Conservation (phyloP, 2,797 vertebrate genomes). For the Holocentrus rufus region DNA sequence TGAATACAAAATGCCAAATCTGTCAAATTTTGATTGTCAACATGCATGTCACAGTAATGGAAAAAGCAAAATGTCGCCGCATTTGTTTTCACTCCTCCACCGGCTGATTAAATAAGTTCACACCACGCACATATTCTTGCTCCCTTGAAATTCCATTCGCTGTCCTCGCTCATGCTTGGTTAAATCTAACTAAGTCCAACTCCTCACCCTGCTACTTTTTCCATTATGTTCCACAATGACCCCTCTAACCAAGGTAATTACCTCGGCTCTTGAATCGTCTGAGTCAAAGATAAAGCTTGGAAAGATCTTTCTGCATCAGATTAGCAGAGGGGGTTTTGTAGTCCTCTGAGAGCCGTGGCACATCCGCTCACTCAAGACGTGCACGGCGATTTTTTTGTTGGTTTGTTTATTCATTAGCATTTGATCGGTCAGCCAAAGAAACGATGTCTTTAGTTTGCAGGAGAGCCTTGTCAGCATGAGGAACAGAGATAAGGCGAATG, state of each 20-base stretch:
- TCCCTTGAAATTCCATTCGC: conserved; percentile 24
- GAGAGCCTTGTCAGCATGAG: conserved; percentile 67
- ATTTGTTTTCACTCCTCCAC: conserved; percentile 20
- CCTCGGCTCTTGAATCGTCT: conserved; percentile 65
- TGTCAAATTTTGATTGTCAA: conserved; percentile 55
- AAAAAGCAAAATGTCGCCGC: conserved; percentile 17
- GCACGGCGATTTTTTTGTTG: conserved; percentile 44
- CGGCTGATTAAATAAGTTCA: conserved; percentile 28
- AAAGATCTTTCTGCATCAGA: conserved; percentile 70
- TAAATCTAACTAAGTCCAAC: conserved; percentile 62
- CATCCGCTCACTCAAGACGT: conserved; percentile 46
- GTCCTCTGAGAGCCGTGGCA: conserved; percentile 41
- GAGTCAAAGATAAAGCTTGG: conserved; percentile 67
- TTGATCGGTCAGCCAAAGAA: conserved; percentile 64
- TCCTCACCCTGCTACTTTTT: conserved; percentile 63
- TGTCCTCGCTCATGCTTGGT: conserved; percentile 38
- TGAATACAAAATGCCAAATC: conserved; percentile 38
- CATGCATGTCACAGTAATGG: conserved; percentile 58
- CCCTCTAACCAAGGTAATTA: conserved; percentile 79
- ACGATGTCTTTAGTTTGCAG: conserved; percentile 66
- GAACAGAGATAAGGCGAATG: conserved; percentile 68
- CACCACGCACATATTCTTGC: conserved; percentile 21
- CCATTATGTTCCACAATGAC: conserved; percentile 70
- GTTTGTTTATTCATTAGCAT: conserved; percentile 74
- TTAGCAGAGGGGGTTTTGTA: conserved; percentile 51